Evolutionary conservation across 2,113 vertebrate genomes (phyloP), one percentile per base, ranked within the genome.

Genomic region (Misgurnus anguillicaudatus): DNA sequence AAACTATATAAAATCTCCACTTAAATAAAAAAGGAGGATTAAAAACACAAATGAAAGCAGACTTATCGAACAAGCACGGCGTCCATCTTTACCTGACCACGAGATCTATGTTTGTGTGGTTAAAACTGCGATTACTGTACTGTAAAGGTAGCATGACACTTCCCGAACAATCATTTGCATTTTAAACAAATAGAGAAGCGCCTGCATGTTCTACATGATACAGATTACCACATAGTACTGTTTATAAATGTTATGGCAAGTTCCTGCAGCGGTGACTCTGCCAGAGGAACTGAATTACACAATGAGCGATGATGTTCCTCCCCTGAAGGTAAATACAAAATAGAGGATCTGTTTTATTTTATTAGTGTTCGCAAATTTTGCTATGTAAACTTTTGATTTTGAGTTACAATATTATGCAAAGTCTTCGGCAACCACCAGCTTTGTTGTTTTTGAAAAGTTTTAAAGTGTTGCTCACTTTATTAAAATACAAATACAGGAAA

Each of bases 151-250:
- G 39, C 21, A 48, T 6, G 42, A 45, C 57, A 74, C 72, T 74
- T 62, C 72, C 72, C 72, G 4, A 14, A 19, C 6, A 13, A 16
- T 62, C 41, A 74, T 74, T 74, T 74, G 72, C 72, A 74, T 74
- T 62, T 62, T 74, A 62, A 74, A 62, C 71, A 74, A 74, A 62
- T 74, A 9, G 72, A 74, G 72, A 74, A 74, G 72, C 57, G 47
- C 38, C 39, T 5, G 39, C 21, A 6, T 61, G 39, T n/a, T 73
- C 38, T 58, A 38, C 19, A 31, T 31, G 24, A 61, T 24, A 13
- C 31, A 14, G 16, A 24, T 62, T 61, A 36, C 72, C 39, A 74
- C 39, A 74, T 60, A 16, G 3, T 41, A 48, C 16, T 10, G 68
- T 31, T 19, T 19, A 9, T 21, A 69, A 53, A 57, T 19, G 3